A percentile compares a stretch with the other conserved stretches of the same genome.
phyloP scores from a whole-genome alignment of 2,797 vertebrate species.

The Anas acuta region DNA sequence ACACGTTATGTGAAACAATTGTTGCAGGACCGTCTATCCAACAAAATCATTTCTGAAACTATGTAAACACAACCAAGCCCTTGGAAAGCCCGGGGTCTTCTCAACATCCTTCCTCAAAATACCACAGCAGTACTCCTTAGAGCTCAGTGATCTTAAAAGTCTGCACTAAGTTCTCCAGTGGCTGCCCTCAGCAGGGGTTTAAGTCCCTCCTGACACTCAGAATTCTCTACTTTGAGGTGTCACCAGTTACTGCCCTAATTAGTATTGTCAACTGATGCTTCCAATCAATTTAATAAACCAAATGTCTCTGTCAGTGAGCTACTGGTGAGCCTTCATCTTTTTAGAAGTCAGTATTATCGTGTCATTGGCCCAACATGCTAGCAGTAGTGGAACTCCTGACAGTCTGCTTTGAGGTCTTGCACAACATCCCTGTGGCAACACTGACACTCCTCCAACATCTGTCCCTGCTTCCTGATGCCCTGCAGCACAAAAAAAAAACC shows the following conservation, averaged over 20 bases:
- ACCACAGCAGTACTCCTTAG: not conserved
- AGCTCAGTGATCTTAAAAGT: not conserved
- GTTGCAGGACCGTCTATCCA: not conserved
- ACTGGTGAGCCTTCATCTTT: not conserved
- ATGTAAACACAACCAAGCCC: not conserved
- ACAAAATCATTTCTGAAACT: not conserved
- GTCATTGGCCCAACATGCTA: not conserved
- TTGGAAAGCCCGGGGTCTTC: not conserved
- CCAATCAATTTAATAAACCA: not conserved
- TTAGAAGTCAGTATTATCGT: not conserved
- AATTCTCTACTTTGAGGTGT: not conserved
- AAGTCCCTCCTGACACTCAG: not conserved
- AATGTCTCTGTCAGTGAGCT: not conserved
- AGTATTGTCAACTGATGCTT: not conserved
- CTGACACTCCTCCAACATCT: not conserved
- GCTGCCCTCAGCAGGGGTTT: not conserved
- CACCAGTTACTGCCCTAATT: not conserved
- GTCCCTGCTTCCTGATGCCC: not conserved
- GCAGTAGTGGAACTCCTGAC: not conserved
- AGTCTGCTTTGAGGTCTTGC: not conserved
- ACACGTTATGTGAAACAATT: not conserved
- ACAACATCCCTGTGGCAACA: not conserved
- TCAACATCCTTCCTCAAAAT: not conserved
- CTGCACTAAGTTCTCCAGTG: not conserved
- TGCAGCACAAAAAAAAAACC: not conserved